Conservation (phyloP, 1,140 invertebrate species). For the Neotoxoptera formosana region DNA sequence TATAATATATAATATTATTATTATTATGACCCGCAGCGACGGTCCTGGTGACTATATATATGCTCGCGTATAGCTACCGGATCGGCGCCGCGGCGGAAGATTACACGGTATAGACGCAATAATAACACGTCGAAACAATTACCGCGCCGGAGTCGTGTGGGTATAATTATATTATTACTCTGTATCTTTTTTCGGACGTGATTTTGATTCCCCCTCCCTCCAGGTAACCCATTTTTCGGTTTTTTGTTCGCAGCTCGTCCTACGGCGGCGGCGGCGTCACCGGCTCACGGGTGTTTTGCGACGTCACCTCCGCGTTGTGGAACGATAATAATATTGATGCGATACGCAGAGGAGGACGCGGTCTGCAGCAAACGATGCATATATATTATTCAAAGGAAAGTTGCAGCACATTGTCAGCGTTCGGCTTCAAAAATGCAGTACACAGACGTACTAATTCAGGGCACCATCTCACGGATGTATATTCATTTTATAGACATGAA, state of each 20-base stretch:
- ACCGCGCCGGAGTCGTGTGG: not conserved
- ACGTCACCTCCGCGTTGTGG: not conserved
- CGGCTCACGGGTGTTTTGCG: not conserved
- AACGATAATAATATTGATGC: not conserved
- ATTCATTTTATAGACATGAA: not conserved
- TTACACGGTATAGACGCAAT: slow-evolving; percentile 17
- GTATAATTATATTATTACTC: too few species aligned
- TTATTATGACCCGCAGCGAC: not conserved
- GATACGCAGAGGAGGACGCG: too few species aligned
- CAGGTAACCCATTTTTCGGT: not conserved
- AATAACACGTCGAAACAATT: slow-evolving; percentile 43
- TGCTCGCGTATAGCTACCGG: not conserved
- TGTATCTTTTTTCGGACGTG: not conserved
- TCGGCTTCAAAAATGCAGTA: too few species aligned
- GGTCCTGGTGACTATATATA: not conserved
- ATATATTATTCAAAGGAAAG: too few species aligned
- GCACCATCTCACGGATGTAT: too few species aligned
- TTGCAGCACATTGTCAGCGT: too few species aligned
- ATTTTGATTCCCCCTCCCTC: not conserved
- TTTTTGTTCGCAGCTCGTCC: not conserved
- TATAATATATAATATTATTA: not conserved
- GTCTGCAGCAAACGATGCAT: too few species aligned
- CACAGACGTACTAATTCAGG: too few species aligned
- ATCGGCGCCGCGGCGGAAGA: not conserved
- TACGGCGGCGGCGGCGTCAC: not conserved